phyloP scores from a whole-genome alignment of 2,113 vertebrate genomes.

The Nicator chloris region DNA sequence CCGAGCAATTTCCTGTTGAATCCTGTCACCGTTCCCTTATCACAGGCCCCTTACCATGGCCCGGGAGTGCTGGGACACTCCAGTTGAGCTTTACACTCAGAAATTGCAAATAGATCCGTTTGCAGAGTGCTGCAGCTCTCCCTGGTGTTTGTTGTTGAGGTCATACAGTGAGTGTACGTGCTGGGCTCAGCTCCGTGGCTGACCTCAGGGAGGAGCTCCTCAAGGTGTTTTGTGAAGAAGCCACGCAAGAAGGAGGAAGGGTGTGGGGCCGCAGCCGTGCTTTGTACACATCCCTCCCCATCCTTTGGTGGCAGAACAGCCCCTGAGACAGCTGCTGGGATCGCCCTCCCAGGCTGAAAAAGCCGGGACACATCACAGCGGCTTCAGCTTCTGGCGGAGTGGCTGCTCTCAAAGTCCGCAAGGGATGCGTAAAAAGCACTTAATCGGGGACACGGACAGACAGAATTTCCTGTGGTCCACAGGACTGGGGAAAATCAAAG shows the following conservation, averaged over 20 bases:
- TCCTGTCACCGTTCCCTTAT: background rate
- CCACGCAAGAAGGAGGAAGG: background rate
- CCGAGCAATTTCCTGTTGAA: background rate
- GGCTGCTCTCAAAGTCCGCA: background rate
- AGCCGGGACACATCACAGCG: fast-evolving
- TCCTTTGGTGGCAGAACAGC: background rate
- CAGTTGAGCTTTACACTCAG: background rate
- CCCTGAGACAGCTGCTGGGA: background rate
- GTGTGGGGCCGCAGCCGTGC: background rate
- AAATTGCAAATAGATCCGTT: no score
- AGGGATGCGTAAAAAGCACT: fast-evolving
- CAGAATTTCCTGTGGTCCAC: fast-evolving
- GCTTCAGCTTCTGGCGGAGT: background rate
- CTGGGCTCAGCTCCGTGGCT: background rate
- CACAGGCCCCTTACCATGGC: background rate
- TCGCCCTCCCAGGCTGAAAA: no score
- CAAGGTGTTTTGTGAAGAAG: background rate
- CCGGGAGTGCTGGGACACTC: background rate
- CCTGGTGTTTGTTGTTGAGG: background rate
- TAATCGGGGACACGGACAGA: fast-evolving
- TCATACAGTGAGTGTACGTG: fast-evolving
- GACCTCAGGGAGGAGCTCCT: background rate
- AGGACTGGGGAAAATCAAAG: fast-evolving
- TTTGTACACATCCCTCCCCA: background rate
- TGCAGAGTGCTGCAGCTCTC: background rate